These are phyloP conservation scores for Cottoperca gobio DNA, from an alignment of 2,797 vertebrate species.

Conservation along the genomic window DNA sequence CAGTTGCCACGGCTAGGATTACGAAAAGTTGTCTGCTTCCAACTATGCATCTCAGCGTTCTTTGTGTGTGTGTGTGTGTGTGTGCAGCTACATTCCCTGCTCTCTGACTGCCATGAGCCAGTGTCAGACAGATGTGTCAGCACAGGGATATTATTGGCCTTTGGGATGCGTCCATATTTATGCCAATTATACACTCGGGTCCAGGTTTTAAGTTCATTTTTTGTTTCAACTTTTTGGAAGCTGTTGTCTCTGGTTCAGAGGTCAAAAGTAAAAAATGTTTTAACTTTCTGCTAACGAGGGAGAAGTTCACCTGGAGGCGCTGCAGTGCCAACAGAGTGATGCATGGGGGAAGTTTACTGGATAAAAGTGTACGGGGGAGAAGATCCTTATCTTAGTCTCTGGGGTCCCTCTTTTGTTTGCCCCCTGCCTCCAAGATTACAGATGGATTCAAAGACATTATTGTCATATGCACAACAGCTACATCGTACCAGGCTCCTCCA, in stretches of 20 bases:
- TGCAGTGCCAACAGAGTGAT: background rate
- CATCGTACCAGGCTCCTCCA: no score
- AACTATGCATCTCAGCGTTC: conserved; percentile 44
- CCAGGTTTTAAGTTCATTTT: background rate
- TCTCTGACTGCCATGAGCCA: conserved; percentile 14
- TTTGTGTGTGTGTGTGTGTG: conserved; percentile 19
- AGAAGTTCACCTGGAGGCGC: background rate
- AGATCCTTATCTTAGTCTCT: conserved; percentile 1
- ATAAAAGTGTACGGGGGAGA: background rate
- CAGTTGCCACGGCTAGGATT: conserved; percentile 46
- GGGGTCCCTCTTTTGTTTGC: background rate
- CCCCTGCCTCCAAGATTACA: background rate
- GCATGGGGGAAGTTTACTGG: background rate
- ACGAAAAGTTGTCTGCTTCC: conserved; percentile 52
- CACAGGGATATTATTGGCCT: conserved; percentile 28
- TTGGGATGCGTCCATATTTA: conserved; percentile 2
- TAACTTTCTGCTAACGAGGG: background rate
- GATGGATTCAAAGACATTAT: no score
- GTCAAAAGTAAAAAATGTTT: background rate
- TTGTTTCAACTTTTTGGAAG: background rate
- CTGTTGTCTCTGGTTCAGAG: background rate
- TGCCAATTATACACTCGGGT: conserved; percentile 8
- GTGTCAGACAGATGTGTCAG: conserved; percentile 36
- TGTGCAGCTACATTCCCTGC: conserved; percentile 16
- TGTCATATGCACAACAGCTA: no score